A percentile compares a stretch with the other conserved stretches of the same genome.
Evolutionary conservation across 2,113 vertebrate species (phyloP).

Genomic region (Plecturocebus donacophilus): DNA sequence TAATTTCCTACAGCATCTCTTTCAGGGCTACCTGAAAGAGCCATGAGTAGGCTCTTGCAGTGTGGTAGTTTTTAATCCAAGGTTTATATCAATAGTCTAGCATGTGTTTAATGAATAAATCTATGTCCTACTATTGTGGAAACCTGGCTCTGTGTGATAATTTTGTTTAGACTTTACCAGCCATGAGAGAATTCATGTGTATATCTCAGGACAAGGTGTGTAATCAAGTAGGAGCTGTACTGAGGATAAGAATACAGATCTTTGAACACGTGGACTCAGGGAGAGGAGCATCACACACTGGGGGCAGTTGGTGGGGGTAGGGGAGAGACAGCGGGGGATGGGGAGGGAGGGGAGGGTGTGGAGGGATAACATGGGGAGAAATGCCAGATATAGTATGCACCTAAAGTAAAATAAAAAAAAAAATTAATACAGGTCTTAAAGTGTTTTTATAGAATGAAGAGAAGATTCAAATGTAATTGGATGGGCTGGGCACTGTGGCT

Average conservation of each 20-base stretch:
- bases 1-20: neutral
- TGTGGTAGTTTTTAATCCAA: neutral
- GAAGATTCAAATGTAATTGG: neutral
- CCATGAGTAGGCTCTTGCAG: neutral
- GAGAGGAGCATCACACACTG: too few relatives aligned
- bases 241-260: neutral
- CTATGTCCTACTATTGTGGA: neutral
- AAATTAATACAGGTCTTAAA: neutral
- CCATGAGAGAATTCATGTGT: neutral
- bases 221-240: neutral
- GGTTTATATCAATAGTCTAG: neutral
- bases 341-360: too few relatives aligned
- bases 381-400: too few relatives aligned
- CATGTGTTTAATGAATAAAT: neutral
- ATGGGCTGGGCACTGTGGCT: neutral
- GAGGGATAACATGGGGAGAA: too few relatives aligned
- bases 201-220: neutral
- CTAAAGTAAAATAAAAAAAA: too few relatives aligned
- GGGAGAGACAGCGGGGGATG: too few relatives aligned
- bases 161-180: slow-evolving; percentile 2
- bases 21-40: neutral
- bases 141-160: neutral
- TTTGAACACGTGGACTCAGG: neutral
- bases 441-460: neutral
- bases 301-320: too few relatives aligned